Conservation (phyloP, 2,113 vertebrate species). For the Bujurquina vittata region DNA sequence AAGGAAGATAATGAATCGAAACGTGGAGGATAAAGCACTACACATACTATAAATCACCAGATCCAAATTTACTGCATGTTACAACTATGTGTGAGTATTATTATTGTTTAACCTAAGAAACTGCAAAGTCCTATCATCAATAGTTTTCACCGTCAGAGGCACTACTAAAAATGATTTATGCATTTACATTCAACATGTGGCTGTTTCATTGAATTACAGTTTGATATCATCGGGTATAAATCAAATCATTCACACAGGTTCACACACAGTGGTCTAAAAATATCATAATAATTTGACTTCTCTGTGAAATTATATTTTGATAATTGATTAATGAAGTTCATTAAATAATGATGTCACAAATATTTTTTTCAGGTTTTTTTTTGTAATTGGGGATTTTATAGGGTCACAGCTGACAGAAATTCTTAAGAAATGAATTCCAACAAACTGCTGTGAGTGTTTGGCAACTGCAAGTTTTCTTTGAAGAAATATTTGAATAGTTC, state of each 20-base stretch:
- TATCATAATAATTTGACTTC: no score
- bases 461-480: neutral
- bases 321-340: no score
- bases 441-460: neutral
- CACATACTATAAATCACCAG: neutral
- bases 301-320: no score
- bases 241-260: neutral
- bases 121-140: neutral
- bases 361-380: neutral
- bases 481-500: neutral
- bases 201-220: accelerated
- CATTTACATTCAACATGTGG: neutral
- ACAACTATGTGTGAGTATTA: no score
- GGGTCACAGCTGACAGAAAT: neutral
- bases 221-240: neutral
- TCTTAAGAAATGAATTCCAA: neutral
- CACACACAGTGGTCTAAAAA: neutral
- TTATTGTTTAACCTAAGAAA: neutral
- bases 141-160: neutral
- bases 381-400: neutral
- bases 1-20: accelerated
- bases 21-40: neutral
- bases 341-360: no score
- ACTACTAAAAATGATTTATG: no score
- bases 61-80: accelerated